Percentiles rank a stretch among this genome's conserved stretches.
phyloP scores from a whole-genome alignment of 2,797 vertebrate species.

The Platalea minor region DNA sequence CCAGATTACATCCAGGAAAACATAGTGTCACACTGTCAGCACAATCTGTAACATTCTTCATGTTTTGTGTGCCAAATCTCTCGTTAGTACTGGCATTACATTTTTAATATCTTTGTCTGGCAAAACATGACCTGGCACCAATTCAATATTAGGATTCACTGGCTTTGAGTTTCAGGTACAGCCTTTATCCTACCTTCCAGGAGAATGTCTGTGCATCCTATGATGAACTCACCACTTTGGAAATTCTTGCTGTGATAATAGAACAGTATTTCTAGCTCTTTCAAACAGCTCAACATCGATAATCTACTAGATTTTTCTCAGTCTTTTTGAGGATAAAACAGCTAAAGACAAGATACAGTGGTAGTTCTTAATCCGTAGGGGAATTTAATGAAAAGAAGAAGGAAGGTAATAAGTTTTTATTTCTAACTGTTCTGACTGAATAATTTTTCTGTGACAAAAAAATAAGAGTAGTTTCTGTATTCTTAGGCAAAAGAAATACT shows the following conservation, averaged over 20 bases:
- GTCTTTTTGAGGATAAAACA: conserved; percentile 23
- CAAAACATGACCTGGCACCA: conserved; percentile 48
- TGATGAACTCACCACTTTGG: conserved; percentile 41
- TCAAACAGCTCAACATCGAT: background rate
- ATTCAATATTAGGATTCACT: conserved; percentile 9
- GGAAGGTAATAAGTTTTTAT: background rate
- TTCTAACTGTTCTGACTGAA: background rate
- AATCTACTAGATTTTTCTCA: conserved; percentile 40
- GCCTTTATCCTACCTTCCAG: conserved; percentile 45
- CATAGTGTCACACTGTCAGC: conserved; percentile 66
- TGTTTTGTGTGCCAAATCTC: conserved; percentile 37
- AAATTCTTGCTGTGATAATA: conserved; percentile 59
- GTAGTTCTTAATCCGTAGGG: background rate
- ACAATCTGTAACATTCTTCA: conserved; percentile 54
- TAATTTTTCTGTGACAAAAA: background rate
- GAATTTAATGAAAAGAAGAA: conserved; percentile 10
- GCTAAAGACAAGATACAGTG: background rate
- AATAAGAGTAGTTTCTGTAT: background rate
- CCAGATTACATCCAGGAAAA: conserved; percentile 68
- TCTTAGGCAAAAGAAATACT: background rate
- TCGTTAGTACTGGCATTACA: conserved; percentile 43
- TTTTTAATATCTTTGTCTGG: conserved; percentile 66
- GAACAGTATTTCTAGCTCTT: conserved; percentile 36
- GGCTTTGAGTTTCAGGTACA: conserved; percentile 50
- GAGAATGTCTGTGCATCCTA: background rate